Evolutionary conservation across 2,113 vertebrate genomes (phyloP), one percentile per base, ranked within the genome.

Genomic region (Gobius niger): DNA sequence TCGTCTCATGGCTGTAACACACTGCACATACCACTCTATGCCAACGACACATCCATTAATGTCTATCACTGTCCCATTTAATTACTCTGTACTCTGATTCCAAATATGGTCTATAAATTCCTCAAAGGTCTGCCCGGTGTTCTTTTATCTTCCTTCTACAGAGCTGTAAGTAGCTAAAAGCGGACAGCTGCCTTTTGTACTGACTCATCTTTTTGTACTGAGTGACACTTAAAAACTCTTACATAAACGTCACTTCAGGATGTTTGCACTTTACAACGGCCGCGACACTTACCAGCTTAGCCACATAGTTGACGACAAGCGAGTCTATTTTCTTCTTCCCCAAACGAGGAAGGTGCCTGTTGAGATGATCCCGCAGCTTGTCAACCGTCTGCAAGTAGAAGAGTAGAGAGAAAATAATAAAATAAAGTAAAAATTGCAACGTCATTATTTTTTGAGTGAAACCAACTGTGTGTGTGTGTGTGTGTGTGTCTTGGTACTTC

Each of bases 271-370:
- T 24, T 53, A 24, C 16, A 19, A 53, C 2, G 9, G 51, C 8
- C 57, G 10, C 63, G 24, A 14, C 9, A 44, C 1, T 42, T 5
- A 54, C 92, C 91, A 91, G 84, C 80, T 96, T 96, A 71, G 96
- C 94, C 63, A 95, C 85, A 0, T 98, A 99, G 87, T 93, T 94
- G 90, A 98, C 80, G 70, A 94, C 96, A 82, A 97, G 92, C 40
- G 88, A 89, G 67, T 98, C 95, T 15, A 94, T 93, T 88, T 94
- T 97, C 92, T 95, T 96, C 91, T 94, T 98, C 78, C 94, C 95
- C 51, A 96, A 76, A 57, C 93, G 92, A 72, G 92, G 95, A 7
- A 97, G 83, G 68, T 96, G 91, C 87, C 93, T 93, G 85, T 93
- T 90, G 62, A 98, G 94, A 67, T 98, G 95, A 53, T 96, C 95